These are phyloP conservation scores for Xiphophorus maculatus DNA, from an alignment of 2,113 vertebrate species.

Conservation along the genomic window DNA sequence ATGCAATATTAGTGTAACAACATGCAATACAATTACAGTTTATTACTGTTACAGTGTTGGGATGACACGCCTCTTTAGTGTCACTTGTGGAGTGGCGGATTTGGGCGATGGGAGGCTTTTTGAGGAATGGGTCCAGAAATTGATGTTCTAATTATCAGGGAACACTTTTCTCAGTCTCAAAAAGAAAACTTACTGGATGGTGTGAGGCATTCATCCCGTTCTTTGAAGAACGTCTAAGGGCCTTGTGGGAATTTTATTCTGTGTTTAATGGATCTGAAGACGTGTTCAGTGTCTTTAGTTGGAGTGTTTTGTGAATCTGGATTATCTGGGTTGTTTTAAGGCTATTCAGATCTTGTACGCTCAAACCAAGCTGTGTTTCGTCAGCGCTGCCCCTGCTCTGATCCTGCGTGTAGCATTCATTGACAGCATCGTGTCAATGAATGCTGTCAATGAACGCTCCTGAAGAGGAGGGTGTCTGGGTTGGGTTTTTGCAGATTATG, in stretches of 20 bases:
- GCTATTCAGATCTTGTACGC: not conserved
- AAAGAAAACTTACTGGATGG: not conserved
- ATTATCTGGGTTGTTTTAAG: not conserved
- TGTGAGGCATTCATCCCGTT: not conserved
- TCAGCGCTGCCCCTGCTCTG: not conserved
- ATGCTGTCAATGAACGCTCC: too few species aligned
- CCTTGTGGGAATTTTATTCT: not conserved
- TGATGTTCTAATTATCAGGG: not conserved
- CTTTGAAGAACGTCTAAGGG: not conserved
- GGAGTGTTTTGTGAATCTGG: not conserved
- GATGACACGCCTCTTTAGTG: not conserved
- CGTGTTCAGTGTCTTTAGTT: too few species aligned
- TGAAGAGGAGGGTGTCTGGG: not conserved
- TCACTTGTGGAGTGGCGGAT: not conserved
- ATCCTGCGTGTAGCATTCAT: not conserved
- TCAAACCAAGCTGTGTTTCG: not conserved
- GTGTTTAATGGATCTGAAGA: not conserved
- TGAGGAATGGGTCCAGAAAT: not conserved
- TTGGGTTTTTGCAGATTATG: not conserved
- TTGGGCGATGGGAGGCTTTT: too few species aligned
- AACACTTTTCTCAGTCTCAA: not conserved
- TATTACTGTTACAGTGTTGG: not conserved
- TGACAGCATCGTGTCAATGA: too few species aligned
- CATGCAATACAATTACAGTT: constrained; percentile 7
- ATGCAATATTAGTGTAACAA: constrained; percentile 3